Conservation (phyloP, 2,113 vertebrate genomes). For the Condylura cristata region DNA sequence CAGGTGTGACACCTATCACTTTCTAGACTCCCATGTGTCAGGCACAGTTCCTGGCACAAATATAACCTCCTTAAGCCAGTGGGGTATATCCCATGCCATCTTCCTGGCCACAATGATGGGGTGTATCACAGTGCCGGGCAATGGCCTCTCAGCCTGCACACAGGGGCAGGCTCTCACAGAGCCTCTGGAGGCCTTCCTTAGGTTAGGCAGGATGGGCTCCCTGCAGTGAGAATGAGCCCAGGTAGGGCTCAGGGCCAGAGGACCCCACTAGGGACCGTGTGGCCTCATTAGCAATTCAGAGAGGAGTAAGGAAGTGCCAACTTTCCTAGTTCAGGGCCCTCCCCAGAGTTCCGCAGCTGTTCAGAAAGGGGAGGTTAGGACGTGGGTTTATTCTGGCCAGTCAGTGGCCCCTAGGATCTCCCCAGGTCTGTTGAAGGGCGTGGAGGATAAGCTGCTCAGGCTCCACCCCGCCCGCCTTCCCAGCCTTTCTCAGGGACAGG, state of each 20-base stretch:
- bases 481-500: neutral
- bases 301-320: neutral
- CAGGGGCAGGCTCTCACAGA: neutral
- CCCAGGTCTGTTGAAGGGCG: neutral
- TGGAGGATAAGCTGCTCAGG: neutral
- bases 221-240: neutral
- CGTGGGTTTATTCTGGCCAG: neutral
- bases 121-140: neutral
- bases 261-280: fast-evolving
- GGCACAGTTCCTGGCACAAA: neutral
- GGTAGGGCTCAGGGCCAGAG: too few species aligned
- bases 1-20: neutral
- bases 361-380: neutral
- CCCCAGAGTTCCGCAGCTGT: neutral
- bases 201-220: neutral
- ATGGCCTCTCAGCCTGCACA: too few species aligned
- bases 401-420: neutral
- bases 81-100: neutral
- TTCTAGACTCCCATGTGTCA: fast-evolving
- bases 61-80: neutral
- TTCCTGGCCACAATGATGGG: neutral
- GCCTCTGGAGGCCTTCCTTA: neutral
- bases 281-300: neutral
- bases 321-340: neutral
- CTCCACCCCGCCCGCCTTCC: neutral